These are phyloP conservation scores for Reticulitermes lucifugus DNA, from an alignment of 2,888 invertebrate genomes.

Conservation along the genomic window DNA sequence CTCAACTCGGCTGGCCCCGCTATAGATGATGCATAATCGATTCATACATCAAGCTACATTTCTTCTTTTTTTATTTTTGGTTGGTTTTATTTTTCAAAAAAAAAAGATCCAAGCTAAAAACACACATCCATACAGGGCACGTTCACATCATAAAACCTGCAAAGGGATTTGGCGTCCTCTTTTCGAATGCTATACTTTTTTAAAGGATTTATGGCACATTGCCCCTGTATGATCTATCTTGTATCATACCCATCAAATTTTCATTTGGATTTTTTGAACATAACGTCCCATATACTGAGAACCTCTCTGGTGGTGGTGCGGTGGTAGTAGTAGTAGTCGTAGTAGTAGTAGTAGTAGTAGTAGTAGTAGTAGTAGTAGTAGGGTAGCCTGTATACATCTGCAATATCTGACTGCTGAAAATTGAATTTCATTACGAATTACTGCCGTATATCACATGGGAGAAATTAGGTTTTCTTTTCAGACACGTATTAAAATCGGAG, in stretches of 20 bases:
- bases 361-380: not conserved
- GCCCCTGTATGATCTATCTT: constrained; percentile 32
- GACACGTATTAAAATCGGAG: not conserved
- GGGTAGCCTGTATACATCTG: not conserved
- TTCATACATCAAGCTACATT: constrained; percentile 28
- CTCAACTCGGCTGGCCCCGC: not conserved
- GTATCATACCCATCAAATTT: constrained; percentile 33
- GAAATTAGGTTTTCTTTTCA: constrained; percentile 10
- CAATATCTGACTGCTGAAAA: constrained; percentile 11
- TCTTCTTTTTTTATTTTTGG: not conserved
- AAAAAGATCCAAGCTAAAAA: constrained; percentile 26
- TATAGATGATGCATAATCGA: constrained; percentile 39
- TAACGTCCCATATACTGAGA: not conserved
- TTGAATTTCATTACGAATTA: not conserved
- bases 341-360: not conserved
- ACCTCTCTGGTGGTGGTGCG: not conserved
- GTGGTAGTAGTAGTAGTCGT: too few relatives aligned
- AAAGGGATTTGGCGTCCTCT: constrained; percentile 29
- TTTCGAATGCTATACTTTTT: constrained; percentile 11
- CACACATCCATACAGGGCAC: constrained; percentile 32
- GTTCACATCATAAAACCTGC: constrained; percentile 34
- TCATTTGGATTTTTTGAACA: constrained; percentile 26
- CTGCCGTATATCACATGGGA: constrained; percentile 7
- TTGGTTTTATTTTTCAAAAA: not conserved
- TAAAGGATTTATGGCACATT: constrained; percentile 39